Percentiles rank a stretch among this genome's conserved stretches.
These are phyloP conservation scores for Alethe diademata DNA, from an alignment of 2,113 vertebrate genomes.

Conservation along the genomic window DNA sequence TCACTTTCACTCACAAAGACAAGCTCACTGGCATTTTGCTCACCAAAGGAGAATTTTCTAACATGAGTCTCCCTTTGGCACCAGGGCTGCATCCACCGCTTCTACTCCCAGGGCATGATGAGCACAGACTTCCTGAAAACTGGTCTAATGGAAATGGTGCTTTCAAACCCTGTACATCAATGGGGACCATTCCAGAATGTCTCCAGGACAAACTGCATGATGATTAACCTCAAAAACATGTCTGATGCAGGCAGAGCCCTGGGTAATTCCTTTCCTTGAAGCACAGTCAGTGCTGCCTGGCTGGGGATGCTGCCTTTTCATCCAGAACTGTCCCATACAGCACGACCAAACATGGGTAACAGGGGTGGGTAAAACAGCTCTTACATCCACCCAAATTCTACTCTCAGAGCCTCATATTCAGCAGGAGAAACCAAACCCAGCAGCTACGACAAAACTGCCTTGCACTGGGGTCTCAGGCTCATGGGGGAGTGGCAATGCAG, in stretches of 20 bases:
- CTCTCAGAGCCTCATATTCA: not conserved
- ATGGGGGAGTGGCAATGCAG: not conserved
- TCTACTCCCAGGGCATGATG: not conserved
- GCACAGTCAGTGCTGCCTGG: not conserved
- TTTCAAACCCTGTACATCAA: not conserved
- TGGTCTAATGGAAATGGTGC: constrained; percentile 17
- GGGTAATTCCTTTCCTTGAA: not conserved
- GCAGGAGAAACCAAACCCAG: not conserved
- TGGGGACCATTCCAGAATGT: not conserved
- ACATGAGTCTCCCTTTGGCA: constrained; percentile 23
- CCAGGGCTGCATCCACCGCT: not conserved
- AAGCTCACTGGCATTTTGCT: not conserved
- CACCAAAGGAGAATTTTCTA: not conserved
- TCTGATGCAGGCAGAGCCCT: not conserved
- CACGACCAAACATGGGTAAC: not conserved
- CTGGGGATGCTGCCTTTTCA: not conserved
- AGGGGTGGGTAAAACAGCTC: not conserved
- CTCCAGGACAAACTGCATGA: not conserved
- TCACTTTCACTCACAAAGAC: not conserved
- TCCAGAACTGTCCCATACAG: not conserved
- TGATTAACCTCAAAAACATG: constrained; percentile 6
- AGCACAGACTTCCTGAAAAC: constrained; percentile 19
- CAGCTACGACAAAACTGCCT: not conserved
- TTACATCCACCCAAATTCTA: not conserved
- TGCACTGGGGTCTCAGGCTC: not conserved